Base-by-base conservation (phyloP, 2,888 invertebrate species). In the Xestia rhomboidea region DNA sequence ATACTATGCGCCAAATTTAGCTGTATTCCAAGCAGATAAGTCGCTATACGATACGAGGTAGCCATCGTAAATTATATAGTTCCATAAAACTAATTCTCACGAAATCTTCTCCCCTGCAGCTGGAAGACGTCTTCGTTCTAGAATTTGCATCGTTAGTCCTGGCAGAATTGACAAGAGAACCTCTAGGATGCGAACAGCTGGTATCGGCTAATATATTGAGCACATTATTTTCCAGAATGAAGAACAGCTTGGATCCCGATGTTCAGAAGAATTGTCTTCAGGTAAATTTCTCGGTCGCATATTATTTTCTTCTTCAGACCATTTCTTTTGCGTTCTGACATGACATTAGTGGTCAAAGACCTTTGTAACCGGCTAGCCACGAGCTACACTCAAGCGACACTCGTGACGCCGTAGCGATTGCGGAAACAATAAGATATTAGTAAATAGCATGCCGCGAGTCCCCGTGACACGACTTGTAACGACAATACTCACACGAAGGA, bases 221-320 rank as follows among this genome's bases (percentile, higher is more conserved):
- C 82, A 96, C 94, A 62, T 89, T 97, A 4, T 96, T 97, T 82
- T 92, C 93, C 0, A 94, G 96, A 63, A 95, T 97, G 92, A 95
- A 95, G 84, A 96, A 96, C 60, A 95, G 96, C 15, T 89, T 93
- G 0, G 97, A 97, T 89, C 97, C 97, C 27, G 97, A 97, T 82
- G 95, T 97, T 0, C 97, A 97, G 89, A 97, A 95, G 83, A 97
- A 97, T 89, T 97, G 95, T 75, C 90, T 97, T 21, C 96, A 97
- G 94, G 97, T 97, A 21, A 57, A 41, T 24, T 7, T 57, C 49
- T 18, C 64, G 1, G 30, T 54, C 2, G n/a, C 11, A 4, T 11
- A 8, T 49, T n/a, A 44, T 27, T 4, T 49, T 49, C 46, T 69
- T 70, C 24, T 34, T 21, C 24, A 27, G 5, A 49, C 30, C 7